phyloP scores from a whole-genome alignment of 2,888 invertebrate genomes.

The Ormyrus rosae region DNA sequence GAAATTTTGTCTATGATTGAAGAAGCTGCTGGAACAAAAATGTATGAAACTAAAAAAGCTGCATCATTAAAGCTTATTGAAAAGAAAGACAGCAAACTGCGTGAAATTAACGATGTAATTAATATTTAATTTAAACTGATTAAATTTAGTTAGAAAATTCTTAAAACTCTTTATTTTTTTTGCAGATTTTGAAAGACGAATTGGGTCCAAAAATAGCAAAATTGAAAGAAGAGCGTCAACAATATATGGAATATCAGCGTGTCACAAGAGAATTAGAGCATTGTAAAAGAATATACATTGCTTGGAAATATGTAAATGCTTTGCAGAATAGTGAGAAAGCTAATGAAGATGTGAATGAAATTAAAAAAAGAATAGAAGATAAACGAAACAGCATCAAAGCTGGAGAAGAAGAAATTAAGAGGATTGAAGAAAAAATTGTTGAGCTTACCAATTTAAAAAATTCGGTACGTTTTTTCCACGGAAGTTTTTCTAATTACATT shows the following conservation, averaged over 20 bases:
- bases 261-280: slow-evolving; percentile 90
- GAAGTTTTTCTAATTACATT: slow-evolving; percentile 19
- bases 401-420: slow-evolving; percentile 78
- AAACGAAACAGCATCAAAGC: slow-evolving; percentile 78
- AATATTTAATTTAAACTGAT: too few relatives aligned
- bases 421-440: slow-evolving; percentile 79
- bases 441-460: slow-evolving; percentile 83
- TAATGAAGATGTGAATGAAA: slow-evolving; percentile 77
- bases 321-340: slow-evolving; percentile 78
- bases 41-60: slow-evolving; percentile 96
- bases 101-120: slow-evolving; percentile 87
- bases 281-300: slow-evolving; percentile 84
- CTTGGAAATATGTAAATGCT: slow-evolving; percentile 82
- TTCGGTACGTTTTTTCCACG: slow-evolving; percentile 77
- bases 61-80: slow-evolving; percentile 90
- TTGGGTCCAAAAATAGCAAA: slow-evolving; percentile 93
- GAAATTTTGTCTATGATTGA: slow-evolving; percentile 99
- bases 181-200: slow-evolving; percentile 86
- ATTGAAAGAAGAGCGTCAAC: slow-evolving; percentile 88
- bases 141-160: too few relatives aligned
- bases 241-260: slow-evolving; percentile 92
- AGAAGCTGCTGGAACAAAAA: slow-evolving; percentile 97
- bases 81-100: slow-evolving; percentile 93
- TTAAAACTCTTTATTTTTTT: slow-evolving; percentile 11
- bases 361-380: slow-evolving; percentile 79